A percentile compares a stretch with the other conserved stretches of the same genome.
These are phyloP conservation scores for Oreochromis spilurus DNA, from an alignment of 2,113 vertebrate species.

Conservation along the genomic window DNA sequence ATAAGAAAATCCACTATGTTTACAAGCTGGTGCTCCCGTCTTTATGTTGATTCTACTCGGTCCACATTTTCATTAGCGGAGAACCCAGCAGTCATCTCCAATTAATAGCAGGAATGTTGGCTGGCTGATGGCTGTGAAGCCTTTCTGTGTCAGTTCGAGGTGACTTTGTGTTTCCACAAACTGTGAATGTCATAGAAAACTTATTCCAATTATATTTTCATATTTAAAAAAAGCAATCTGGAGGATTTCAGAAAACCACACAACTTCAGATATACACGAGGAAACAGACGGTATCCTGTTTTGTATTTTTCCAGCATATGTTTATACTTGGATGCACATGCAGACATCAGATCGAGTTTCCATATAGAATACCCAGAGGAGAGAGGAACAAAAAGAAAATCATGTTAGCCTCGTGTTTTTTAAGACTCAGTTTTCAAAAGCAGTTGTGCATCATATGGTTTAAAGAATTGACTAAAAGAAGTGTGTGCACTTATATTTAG, in stretches of 20 bases:
- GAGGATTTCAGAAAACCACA: conserved; percentile 1
- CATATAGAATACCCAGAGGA: conserved; percentile 27
- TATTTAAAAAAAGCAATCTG: neutral
- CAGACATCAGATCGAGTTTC: conserved; percentile 33
- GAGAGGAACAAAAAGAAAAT: conserved; percentile 22
- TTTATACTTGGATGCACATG: conserved; percentile 22
- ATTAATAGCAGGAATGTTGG: conserved; percentile 22
- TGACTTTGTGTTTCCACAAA: neutral
- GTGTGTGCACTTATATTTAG: conserved; percentile 43
- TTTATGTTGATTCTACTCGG: conserved; percentile 29
- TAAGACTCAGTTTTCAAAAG: conserved; percentile 20
- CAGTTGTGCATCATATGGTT: conserved; percentile 19
- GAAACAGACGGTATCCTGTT: conserved; percentile 3
- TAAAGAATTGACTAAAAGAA: conserved; percentile 48
- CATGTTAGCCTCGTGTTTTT: conserved; percentile 14
- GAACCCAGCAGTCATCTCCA: conserved; percentile 19
- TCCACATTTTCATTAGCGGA: conserved; percentile 32
- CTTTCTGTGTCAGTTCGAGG: neutral
- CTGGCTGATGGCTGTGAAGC: conserved; percentile 25
- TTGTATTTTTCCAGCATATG: conserved; percentile 23
- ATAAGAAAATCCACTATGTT: conserved; percentile 50
- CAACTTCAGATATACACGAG: neutral
- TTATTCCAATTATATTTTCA: neutral
- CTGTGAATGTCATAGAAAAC: neutral
- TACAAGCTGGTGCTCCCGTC: conserved; percentile 45